A percentile compares a stretch with the other conserved stretches of the same genome.
Conservation (phyloP, 92 coral and sea anemone species). For the Chrysogorgia sp. region DNA sequence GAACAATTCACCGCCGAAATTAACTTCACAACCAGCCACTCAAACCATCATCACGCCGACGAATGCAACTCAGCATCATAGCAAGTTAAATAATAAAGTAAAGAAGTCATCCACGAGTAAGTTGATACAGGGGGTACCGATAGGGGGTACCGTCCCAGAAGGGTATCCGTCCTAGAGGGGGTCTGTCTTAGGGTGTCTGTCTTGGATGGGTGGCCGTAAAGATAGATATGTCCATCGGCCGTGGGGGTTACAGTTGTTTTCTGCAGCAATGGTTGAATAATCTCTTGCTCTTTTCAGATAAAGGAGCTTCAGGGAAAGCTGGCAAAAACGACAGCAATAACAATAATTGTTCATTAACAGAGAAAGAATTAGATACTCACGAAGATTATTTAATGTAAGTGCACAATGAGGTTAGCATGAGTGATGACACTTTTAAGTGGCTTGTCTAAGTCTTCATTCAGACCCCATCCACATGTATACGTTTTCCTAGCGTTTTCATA, state of each 20-base stretch:
- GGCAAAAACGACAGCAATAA: slow-evolving; percentile 37
- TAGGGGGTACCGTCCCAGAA: neutral
- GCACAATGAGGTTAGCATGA: neutral
- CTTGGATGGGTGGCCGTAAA: too few relatives aligned
- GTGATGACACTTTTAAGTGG: neutral
- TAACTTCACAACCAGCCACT: slow-evolving; percentile 6
- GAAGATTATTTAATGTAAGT: slow-evolving; percentile 58
- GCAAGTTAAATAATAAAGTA: neutral
- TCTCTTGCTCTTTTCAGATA: slow-evolving; percentile 1
- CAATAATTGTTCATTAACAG: slow-evolving; percentile 13
- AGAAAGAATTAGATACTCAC: slow-evolving; percentile 8
- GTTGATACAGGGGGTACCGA: neutral
- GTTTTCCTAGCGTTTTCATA: too few relatives aligned
- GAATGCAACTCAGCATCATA: neutral
- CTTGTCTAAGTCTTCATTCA: neutral
- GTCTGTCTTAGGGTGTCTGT: too few relatives aligned
- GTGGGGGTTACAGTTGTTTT: too few relatives aligned
- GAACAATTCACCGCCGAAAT: slow-evolving; percentile 18
- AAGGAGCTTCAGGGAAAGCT: slow-evolving; percentile 2
- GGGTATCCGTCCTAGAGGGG: too few relatives aligned
- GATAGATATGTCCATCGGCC: too few relatives aligned
- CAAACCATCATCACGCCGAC: neutral
- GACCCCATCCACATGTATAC: neutral
- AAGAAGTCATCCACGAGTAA: slow-evolving; percentile 9
- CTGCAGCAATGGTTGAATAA: too few relatives aligned